Evolutionary conservation across 2,888 invertebrate species (phyloP), one percentile per base, ranked within the genome.

Genomic region (Acrobasis repandana): DNA sequence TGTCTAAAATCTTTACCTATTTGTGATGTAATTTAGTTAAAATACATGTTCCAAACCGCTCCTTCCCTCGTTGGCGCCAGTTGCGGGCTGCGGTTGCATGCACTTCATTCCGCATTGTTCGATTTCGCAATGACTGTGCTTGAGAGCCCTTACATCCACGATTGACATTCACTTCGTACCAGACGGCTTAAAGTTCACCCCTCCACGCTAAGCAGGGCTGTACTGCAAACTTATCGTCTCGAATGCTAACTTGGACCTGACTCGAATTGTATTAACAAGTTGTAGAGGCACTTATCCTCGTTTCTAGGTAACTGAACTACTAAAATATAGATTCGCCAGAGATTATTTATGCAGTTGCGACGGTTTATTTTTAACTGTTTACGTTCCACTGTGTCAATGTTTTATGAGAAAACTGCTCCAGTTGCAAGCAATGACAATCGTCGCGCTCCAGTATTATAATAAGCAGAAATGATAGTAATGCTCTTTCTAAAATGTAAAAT

Each of bases 41-140:
- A 28, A 6, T 28, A 28, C 28, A 20, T 20, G 4, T 20, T 4
- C 20, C 8, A 28, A 14, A 43, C 14, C 14, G 11, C 43, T 11
- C 43, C 43, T 11, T 11, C 38, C 15, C 43, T 4, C 16, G 8
- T 34, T 48, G 47, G 10, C 15, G 10, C 10, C 33, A 34, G 57
- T 57, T 33, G 57, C 34, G 48, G 48, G 76, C 78, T 80, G 78
- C 73, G 75, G 79, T 79, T 77, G 74, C 75, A 74, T 78, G 76
- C 79, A 84, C 85, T 83, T 77, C 80, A 86, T 83, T 83, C 74
- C 77, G 75, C 83, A 88, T 90, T 90, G 88, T 90, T 86, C 85
- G 75, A 79, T 81, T 79, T 78, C 70, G 84, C 82, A 84, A 83
- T 80, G 73, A 79, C 72, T 71, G 74, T 68, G 72, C 77, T 84